Percentiles rank a stretch among this genome's conserved stretches.
Conservation (phyloP, 1,140 invertebrate species). For the Hetaerina americana region DNA sequence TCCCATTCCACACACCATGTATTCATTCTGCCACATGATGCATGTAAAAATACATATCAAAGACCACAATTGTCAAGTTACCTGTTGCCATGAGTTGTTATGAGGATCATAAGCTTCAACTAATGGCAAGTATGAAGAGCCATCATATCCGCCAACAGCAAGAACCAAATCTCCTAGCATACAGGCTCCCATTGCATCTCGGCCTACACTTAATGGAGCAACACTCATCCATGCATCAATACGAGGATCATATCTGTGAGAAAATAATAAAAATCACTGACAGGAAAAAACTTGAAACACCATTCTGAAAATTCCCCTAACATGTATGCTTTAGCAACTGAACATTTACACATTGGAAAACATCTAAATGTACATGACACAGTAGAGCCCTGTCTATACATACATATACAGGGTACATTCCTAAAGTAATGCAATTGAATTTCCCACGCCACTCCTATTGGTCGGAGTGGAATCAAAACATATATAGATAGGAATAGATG, state of each 20-base stretch:
- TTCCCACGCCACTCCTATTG: no score
- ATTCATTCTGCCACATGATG: not conserved
- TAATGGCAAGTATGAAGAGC: constrained; percentile 76
- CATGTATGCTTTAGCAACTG: no score
- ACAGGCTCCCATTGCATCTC: constrained; percentile 86
- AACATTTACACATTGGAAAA: no score
- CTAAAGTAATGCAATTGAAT: no score
- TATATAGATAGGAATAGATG: no score
- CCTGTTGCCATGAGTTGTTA: constrained; percentile 71
- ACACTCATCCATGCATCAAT: constrained; percentile 84
- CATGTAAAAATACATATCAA: not conserved
- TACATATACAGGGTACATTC: no score
- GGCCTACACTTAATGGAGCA: constrained; percentile 66
- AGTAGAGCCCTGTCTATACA: no score
- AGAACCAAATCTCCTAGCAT: constrained; percentile 77
- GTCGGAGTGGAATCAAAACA: no score
- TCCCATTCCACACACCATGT: no score
- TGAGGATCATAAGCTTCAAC: constrained; percentile 90
- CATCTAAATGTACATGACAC: no score
- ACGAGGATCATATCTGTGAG: constrained; percentile 49
- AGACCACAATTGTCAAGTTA: constrained; percentile 21
- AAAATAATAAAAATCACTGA: constrained; percentile 33
- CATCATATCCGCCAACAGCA: constrained; percentile 90
- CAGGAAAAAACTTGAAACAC: no score
- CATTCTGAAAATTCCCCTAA: no score